phyloP scores from a whole-genome alignment of 2,113 vertebrate genomes.

The Alaudala cheleensis region DNA sequence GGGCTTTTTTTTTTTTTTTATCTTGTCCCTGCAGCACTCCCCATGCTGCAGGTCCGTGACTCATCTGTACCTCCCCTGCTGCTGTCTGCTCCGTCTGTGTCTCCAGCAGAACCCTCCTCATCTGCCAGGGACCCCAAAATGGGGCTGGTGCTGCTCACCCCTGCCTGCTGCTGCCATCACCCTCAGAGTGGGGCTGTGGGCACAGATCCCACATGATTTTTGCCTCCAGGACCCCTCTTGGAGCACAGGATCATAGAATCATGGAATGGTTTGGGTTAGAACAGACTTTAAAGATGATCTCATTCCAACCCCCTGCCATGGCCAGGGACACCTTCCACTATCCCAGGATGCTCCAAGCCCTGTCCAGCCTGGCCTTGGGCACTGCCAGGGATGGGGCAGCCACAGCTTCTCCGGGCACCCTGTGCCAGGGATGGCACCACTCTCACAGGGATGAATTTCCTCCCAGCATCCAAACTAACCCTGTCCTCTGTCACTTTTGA shows the following conservation, averaged over 20 bases:
- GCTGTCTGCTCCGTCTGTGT: not conserved
- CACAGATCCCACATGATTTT: fast-evolving
- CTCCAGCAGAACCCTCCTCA: not conserved
- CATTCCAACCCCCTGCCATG: not conserved
- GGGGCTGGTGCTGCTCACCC: not conserved
- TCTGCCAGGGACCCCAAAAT: not conserved
- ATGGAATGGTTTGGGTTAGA: not conserved
- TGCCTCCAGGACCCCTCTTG: not conserved
- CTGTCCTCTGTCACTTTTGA: not conserved
- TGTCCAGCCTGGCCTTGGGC: not conserved
- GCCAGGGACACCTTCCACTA: not conserved
- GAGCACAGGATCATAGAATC: not conserved
- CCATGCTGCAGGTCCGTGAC: not conserved
- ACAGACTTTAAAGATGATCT: not conserved
- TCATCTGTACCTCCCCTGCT: constrained; percentile 4
- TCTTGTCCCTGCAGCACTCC: not conserved
- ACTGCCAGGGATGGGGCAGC: not conserved
- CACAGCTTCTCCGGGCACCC: not conserved
- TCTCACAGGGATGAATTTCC: not conserved
- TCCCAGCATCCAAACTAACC: not conserved
- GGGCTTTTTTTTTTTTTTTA: not conserved
- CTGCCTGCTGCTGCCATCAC: not conserved
- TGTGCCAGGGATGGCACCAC: not conserved
- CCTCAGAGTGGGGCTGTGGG: not conserved
- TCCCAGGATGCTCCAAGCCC: not conserved